Conservation (phyloP, 2,113 vertebrate species). For the Elanoides forficatus region DNA sequence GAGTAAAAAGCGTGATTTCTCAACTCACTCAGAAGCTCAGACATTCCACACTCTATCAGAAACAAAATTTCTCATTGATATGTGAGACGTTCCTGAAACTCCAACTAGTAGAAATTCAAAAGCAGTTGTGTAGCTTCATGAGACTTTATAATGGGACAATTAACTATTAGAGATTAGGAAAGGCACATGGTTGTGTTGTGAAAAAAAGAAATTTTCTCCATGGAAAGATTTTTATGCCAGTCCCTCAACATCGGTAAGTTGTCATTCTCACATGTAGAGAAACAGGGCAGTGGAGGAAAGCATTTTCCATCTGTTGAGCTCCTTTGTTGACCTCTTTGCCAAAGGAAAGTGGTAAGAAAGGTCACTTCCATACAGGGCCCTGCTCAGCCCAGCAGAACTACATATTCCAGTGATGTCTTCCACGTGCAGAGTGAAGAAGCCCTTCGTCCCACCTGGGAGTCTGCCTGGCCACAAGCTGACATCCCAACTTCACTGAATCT, state of each 20-base stretch:
- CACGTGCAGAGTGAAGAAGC: neutral
- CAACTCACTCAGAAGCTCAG: neutral
- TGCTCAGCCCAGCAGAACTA: neutral
- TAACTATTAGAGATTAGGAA: neutral
- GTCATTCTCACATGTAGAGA: neutral
- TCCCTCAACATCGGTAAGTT: neutral
- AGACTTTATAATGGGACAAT: neutral
- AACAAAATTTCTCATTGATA: neutral
- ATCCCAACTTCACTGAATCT: neutral
- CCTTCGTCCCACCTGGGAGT: neutral
- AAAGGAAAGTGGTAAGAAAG: neutral
- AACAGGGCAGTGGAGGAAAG: neutral
- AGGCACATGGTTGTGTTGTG: neutral
- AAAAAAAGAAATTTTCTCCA: neutral
- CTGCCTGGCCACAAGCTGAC: neutral
- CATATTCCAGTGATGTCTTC: rapidly evolving
- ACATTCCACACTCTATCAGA: neutral
- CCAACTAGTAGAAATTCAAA: neutral
- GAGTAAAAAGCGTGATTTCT: neutral
- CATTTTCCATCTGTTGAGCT: neutral
- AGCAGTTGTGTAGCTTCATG: neutral
- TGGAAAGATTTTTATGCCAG: neutral
- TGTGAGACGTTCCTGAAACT: neutral
- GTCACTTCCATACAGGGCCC: neutral
- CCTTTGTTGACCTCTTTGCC: neutral